These are phyloP conservation scores for Cheilinus undulatus DNA, from an alignment of 2,113 vertebrate species.

Conservation along the genomic window DNA sequence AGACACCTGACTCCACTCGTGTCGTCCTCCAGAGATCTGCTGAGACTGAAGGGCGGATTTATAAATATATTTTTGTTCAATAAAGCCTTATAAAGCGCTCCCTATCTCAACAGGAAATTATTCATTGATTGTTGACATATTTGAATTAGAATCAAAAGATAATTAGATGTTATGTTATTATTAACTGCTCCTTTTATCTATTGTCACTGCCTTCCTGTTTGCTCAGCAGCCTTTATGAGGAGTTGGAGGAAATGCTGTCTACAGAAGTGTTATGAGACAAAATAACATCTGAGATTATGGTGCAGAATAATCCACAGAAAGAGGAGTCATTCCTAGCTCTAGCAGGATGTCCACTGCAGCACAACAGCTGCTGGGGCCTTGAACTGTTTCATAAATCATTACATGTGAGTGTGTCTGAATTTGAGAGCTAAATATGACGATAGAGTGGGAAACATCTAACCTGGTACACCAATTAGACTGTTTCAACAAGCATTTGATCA, in stretches of 20 bases:
- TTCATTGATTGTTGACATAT: constrained; percentile 6
- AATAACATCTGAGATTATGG: constrained; percentile 33
- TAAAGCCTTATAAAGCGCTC: constrained; percentile 20
- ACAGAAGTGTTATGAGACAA: constrained; percentile 14
- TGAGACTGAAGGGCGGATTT: constrained; percentile 9
- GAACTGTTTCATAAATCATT: constrained; percentile 11
- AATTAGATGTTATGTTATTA: constrained; percentile 31
- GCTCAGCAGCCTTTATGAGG: background rate
- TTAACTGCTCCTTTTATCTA: constrained; percentile 27
- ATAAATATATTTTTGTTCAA: constrained; percentile 14
- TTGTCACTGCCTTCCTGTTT: constrained; percentile 41
- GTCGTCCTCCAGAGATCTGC: constrained; percentile 4
- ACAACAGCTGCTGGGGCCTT: background rate
- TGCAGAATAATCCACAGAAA: constrained; percentile 28
- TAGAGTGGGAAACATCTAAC: background rate
- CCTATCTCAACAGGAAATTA: constrained; percentile 26
- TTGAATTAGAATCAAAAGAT: background rate
- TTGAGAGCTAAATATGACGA: background rate
- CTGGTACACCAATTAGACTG: too few species aligned
- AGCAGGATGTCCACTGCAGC: background rate
- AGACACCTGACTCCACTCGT: constrained; percentile 34
- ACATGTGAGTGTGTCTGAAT: background rate
- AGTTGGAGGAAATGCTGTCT: constrained; percentile 10
- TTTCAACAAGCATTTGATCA: too few species aligned
- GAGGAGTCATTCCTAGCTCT: constrained; percentile 3